Base-by-base conservation (phyloP, 2,113 vertebrate species). In the Rhombomys opimus region DNA sequence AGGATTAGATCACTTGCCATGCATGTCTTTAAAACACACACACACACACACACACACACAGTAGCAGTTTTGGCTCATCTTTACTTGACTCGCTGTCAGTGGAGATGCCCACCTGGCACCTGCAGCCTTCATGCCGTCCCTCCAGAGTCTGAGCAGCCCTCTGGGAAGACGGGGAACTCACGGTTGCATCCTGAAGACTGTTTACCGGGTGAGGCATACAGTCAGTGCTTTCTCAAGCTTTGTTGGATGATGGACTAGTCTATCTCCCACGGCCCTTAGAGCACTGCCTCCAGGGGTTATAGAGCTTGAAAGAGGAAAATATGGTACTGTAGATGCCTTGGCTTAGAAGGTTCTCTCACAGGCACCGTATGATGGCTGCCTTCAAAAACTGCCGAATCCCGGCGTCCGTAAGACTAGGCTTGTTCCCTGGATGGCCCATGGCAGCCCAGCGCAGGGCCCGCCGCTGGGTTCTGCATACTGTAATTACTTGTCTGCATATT, bases 231-330 rank as follows among this genome's bases (percentile, higher is more conserved):
- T 87, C 76, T 67, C 72, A 87, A 89, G 57, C 57, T 63, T 75
- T 77, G 78, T 86, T 87, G 91, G 67, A 12, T 65, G 41, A 92
- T 89, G 46, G 7, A 81, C 67, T 32, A 67, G 67, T 70, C 46
- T 65, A 59, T 75, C 46, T 61, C 73, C 35, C 32, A 59, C 25
- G 35, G 65, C 22, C 25, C 27, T 46, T 35, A 46, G 63, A 76
- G 54, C 59, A 75, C 65, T 20, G 80, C 91, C 92, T 88, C 72
- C 52, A 81, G 72, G 90, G 23, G 41, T 12, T 82, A 35, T 35
- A 86, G 3, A 63, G 50, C 38, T 81, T 96, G 9, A 73, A 91
- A 85, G 32, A 95, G 41, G 70, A 92, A 91, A 75, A 46, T 57
- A 90, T 54, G 18, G 30, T 20, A n/a, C 46, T 46, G 23, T 32